phyloP scores from a whole-genome alignment of 2,888 invertebrate species.

The Melanotus villosus region DNA sequence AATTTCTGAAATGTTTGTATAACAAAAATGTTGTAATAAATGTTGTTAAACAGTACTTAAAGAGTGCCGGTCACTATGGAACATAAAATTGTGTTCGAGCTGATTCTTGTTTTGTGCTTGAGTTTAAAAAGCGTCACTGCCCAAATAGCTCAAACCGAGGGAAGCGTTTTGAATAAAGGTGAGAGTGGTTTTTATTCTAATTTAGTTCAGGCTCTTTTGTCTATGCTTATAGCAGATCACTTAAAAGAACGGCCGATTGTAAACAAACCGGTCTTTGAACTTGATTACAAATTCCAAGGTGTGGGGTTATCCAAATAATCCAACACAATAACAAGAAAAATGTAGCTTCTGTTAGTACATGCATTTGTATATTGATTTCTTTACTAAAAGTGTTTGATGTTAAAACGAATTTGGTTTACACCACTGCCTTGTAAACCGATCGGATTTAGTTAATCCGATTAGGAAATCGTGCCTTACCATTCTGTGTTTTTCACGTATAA shows the following conservation, averaged over 20 bases:
- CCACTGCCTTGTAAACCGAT: no score
- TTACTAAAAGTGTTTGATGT: no score
- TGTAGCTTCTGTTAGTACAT: background rate
- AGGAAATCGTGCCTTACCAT: no score
- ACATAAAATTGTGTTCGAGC: conserved; percentile 7
- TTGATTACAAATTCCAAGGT: background rate
- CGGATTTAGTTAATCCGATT: no score
- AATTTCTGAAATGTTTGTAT: conserved; percentile 1
- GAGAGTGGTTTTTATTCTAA: conserved; percentile 14
- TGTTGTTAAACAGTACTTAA: conserved; percentile 36
- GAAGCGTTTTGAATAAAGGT: conserved; percentile 28
- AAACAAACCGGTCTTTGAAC: conserved; percentile 15
- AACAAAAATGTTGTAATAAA: conserved; percentile 15
- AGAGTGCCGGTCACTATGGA: conserved; percentile 34
- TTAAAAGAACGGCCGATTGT: background rate
- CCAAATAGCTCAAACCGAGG: background rate
- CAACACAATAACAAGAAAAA: background rate
- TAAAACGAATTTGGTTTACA: no score
- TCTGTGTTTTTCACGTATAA: no score
- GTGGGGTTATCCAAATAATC: background rate
- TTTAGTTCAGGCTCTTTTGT: background rate
- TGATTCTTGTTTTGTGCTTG: conserved; percentile 27
- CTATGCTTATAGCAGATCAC: background rate
- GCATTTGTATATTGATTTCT: conserved; percentile 11
- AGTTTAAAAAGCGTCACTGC: conserved; percentile 24